Base-by-base conservation (phyloP, 2,113 vertebrate genomes). In the Stercorarius parasiticus region DNA sequence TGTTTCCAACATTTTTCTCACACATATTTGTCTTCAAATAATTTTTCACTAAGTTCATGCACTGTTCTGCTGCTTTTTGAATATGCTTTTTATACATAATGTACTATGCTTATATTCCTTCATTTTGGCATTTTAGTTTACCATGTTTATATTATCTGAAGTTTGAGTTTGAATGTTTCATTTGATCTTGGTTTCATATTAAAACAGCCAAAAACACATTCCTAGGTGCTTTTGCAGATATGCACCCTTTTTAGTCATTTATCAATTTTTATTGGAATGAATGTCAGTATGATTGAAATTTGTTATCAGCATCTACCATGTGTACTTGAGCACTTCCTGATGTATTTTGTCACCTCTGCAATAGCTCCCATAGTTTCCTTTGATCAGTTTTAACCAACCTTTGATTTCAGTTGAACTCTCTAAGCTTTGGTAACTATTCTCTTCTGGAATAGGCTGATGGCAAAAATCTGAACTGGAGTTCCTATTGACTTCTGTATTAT, bases 221-320 rank as follows among this genome's bases (percentile, higher is more conserved):
- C 32, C n/a, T 86, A 72, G 62, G 23, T 45, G 30, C n/a, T 93
- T 87, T 58, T 71, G 77, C n/a, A 91, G 53, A 66, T 45, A 72
- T 38, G 17, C 15, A 43, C 14, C 10, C 36, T 91, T 79, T 76
- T 62, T 58, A 91, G 76, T 78, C 40, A 92, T 96, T 93, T 88
- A 92, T 93, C 79, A 83, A 7, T 86, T 96, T 85, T 82, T 94
- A 96, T 93, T 93, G 34, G 45, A 90, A 67, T 73, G 13, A 93
- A 56, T 38, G 27, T 59, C 40, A 70, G 14, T 25, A 36, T 94
- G 91, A 97, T 59, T 96, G 71, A 96, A 96, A 96, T 97, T 88
- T 91, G 73, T 45, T 94, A 93, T 80, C 58, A 82, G 81, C 55
- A 91, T 49, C n/a, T 69, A 55, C 45, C 93, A 13, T 66, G 86